Conservation (phyloP, 2,113 vertebrate genomes). For the Campylorhamphus procurvoides region DNA sequence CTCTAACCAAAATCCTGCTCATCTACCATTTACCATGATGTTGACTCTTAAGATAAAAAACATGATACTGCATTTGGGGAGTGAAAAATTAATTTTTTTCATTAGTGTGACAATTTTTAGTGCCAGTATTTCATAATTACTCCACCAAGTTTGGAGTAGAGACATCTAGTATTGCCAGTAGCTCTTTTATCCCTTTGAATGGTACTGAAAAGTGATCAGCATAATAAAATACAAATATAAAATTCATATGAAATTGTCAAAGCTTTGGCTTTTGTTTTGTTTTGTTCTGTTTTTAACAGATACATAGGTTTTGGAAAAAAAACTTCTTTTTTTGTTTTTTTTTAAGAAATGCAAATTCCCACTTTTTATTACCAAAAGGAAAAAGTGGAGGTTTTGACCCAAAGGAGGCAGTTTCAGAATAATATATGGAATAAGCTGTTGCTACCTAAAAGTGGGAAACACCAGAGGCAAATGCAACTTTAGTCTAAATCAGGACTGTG, state of each 20-base stretch:
- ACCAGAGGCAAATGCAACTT: background rate
- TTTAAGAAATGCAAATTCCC: background rate
- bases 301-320: background rate
- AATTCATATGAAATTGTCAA: background rate
- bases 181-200: background rate
- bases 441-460: background rate
- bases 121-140: constrained; percentile 11
- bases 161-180: background rate
- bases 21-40: background rate
- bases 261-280: background rate
- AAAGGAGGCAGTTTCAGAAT: background rate
- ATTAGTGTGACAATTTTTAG: background rate
- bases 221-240: background rate
- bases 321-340: background rate
- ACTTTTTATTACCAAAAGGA: background rate
- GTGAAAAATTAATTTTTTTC: background rate
- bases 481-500: background rate
- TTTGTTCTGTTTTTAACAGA: background rate
- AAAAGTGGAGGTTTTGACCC: background rate
- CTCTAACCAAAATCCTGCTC: background rate
- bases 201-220: background rate
- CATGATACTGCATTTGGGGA: background rate
- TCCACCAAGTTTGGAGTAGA: background rate
- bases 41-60: background rate
- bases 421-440: background rate